A percentile compares a stretch with the other conserved stretches of the same genome.
phyloP scores from a whole-genome alignment of 2,113 vertebrate genomes.

The Charadrius vociferus region DNA sequence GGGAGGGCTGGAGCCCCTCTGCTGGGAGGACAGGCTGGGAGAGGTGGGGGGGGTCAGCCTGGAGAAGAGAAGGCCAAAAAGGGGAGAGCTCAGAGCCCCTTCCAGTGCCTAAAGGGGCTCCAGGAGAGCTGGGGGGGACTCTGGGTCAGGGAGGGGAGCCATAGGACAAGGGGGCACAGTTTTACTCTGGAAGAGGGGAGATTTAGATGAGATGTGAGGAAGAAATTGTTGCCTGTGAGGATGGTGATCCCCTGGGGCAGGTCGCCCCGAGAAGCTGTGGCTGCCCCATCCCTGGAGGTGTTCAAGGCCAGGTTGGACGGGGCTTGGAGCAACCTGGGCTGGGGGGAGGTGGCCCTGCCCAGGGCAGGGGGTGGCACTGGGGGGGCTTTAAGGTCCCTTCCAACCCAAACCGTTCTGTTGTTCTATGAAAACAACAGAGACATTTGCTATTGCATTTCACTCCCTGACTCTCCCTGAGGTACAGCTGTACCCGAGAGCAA shows the following conservation, averaged over 20 bases:
- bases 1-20: background rate
- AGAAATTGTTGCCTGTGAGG: background rate
- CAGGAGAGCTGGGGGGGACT: too few relatives aligned
- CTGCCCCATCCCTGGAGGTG: background rate
- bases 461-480: background rate
- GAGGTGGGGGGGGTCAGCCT: background rate
- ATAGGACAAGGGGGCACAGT: background rate
- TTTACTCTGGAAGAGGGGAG: background rate
- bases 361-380: background rate
- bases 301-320: background rate
- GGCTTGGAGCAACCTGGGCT: too few relatives aligned
- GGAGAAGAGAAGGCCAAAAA: background rate
- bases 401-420: background rate
- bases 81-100: background rate
- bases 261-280: background rate
- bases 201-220: background rate
- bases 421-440: background rate
- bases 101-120: too few relatives aligned
- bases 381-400: background rate
- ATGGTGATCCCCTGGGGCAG: background rate
- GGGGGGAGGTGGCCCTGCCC: background rate
- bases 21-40: background rate
- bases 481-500: rapidly evolving
- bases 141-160: background rate
- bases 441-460: background rate